Percentiles rank a stretch among this genome's conserved stretches.
These are phyloP conservation scores for Scopus umbretta DNA, from an alignment of 2,113 vertebrate species.

Conservation along the genomic window DNA sequence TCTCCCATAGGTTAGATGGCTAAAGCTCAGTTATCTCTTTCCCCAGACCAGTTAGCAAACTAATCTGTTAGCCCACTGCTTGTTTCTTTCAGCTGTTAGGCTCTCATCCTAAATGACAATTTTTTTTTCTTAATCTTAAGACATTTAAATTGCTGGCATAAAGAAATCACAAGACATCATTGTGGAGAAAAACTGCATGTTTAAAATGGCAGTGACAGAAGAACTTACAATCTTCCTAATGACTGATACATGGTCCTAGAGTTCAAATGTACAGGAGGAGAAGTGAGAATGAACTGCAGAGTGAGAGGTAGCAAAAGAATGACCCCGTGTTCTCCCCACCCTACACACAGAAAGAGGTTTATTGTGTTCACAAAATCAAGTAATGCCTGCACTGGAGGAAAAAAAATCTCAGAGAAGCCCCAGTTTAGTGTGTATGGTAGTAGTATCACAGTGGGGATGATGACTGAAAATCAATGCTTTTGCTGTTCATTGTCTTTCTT, in stretches of 20 bases:
- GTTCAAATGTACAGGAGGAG: background rate
- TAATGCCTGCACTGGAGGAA: no score
- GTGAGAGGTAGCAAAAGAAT: background rate
- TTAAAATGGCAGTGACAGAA: background rate
- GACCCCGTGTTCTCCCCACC: rapidly evolving
- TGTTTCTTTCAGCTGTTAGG: background rate
- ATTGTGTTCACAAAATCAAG: background rate
- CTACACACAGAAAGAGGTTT: background rate
- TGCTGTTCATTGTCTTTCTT: background rate
- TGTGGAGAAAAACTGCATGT: background rate
- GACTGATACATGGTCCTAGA: background rate
- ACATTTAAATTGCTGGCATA: background rate
- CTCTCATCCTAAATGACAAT: background rate
- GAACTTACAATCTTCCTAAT: background rate
- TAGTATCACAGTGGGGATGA: background rate
- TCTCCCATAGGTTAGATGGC: background rate
- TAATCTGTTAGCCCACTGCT: background rate
- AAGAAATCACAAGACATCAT: background rate
- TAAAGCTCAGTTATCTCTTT: background rate
- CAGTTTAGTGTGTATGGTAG: background rate
- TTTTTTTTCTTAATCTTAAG: background rate
- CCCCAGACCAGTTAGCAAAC: background rate
- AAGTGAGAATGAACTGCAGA: background rate
- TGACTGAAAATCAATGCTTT: background rate
- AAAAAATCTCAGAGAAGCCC: background rate